These are phyloP conservation scores for Todiramphus saurophagus DNA, from an alignment of 2,113 vertebrate genomes.

Conservation along the genomic window DNA sequence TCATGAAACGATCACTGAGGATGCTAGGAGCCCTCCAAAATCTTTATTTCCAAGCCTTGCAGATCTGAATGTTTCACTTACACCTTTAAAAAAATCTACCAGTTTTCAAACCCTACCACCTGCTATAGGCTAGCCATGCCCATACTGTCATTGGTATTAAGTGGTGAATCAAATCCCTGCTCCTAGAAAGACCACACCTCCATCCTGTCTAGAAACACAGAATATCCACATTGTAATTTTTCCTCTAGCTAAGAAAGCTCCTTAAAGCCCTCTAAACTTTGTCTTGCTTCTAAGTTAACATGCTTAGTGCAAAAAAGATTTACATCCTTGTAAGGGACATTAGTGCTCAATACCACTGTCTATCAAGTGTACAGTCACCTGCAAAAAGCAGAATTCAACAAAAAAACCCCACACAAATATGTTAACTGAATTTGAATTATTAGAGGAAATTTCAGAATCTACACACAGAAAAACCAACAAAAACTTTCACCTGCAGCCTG, in stretches of 20 bases:
- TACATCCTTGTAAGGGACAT: background rate
- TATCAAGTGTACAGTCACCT: background rate
- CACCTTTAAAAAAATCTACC: rapidly evolving
- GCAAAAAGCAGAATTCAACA: background rate
- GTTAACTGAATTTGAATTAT: background rate
- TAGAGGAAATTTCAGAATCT: background rate
- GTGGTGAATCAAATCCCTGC: background rate
- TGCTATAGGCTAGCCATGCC: background rate
- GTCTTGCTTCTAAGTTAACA: too few relatives aligned
- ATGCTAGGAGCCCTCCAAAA: background rate
- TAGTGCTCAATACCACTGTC: background rate
- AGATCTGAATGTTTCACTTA: background rate
- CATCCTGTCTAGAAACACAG: background rate
- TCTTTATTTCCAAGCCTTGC: background rate
- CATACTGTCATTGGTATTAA: background rate
- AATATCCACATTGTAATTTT: background rate
- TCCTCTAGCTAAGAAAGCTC: background rate
- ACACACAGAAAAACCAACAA: background rate
- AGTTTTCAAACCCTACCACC: background rate
- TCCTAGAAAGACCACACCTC: background rate
- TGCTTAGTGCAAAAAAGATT: background rate
- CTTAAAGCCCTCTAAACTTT: too few relatives aligned
- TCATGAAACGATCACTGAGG: background rate
- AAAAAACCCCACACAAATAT: background rate
- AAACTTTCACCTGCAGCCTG: background rate